Evolutionary conservation across 2,797 vertebrate genomes (phyloP).

Genomic region (Iguana delicatissima): DNA sequence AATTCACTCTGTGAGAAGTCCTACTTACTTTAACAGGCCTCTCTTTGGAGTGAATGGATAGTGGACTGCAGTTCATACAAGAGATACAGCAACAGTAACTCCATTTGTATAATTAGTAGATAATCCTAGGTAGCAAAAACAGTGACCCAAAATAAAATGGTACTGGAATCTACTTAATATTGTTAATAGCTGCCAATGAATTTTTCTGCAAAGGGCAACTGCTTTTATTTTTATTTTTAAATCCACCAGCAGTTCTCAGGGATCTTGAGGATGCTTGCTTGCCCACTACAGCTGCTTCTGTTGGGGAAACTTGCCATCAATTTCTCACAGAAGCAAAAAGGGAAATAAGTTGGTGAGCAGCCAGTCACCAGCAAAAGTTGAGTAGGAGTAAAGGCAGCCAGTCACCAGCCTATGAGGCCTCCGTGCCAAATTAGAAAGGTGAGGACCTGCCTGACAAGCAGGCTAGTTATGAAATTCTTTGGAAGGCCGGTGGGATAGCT

Average conservation of each 20-base stretch:
- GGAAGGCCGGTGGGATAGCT: background rate
- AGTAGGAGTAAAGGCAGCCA: background rate
- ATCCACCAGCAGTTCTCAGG: background rate
- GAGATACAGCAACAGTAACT: background rate
- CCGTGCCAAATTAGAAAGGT: background rate
- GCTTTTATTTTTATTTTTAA: background rate
- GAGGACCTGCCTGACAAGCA: background rate
- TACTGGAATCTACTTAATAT: constrained; percentile 5
- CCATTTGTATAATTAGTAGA: background rate
- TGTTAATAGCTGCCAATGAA: background rate
- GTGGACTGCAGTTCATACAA: background rate
- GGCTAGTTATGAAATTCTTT: background rate
- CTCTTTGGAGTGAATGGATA: background rate
- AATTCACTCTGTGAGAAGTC: background rate
- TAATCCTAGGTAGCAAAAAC: background rate
- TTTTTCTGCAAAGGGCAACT: background rate
- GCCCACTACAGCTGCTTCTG: background rate
- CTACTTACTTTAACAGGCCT: background rate
- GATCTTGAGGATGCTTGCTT: constrained; percentile 17
- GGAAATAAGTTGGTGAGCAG: background rate
- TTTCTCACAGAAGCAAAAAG: background rate
- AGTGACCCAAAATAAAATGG: background rate
- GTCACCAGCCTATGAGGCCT: background rate
- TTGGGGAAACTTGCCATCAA: background rate
- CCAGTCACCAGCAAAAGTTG: background rate